phyloP scores from a whole-genome alignment of 2,113 vertebrate genomes.

The Oryzias celebensis region DNA sequence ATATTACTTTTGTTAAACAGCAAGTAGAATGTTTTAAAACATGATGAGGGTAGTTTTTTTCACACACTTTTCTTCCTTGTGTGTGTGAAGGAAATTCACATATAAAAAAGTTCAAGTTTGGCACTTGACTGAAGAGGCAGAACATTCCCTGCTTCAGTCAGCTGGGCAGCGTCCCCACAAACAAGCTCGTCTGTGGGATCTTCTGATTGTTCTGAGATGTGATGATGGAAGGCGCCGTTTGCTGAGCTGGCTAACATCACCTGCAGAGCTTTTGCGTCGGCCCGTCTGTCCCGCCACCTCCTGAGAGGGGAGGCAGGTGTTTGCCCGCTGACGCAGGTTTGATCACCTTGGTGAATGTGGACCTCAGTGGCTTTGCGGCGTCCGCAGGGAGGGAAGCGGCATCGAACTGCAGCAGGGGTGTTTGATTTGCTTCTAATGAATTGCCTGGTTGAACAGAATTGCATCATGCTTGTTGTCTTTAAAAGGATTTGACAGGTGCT shows the following conservation, averaged over 20 bases:
- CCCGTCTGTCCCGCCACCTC: conserved; percentile 55
- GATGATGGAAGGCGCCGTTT: conserved; percentile 70
- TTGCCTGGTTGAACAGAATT: conserved; percentile 71
- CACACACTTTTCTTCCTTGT: too few species aligned
- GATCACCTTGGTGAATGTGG: conserved; percentile 76
- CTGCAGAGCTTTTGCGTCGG: conserved; percentile 63
- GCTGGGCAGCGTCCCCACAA: conserved; percentile 32
- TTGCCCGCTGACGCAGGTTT: conserved; percentile 68
- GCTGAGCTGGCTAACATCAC: conserved; percentile 60
- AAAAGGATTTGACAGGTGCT: conserved; percentile 69
- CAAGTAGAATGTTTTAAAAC: too few species aligned
- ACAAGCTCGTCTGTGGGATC: conserved; percentile 39
- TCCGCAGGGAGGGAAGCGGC: conserved; percentile 58
- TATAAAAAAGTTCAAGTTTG: too few species aligned
- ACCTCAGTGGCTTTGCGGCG: conserved; percentile 47
- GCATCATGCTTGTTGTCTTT: conserved; percentile 73
- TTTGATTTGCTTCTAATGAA: conserved; percentile 73
- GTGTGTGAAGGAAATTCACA: too few species aligned
- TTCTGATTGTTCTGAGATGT: conserved; percentile 40
- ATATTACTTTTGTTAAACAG: too few species aligned
- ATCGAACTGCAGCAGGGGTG: conserved; percentile 50
- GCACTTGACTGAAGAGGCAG: too few species aligned
- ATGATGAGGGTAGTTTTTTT: too few species aligned
- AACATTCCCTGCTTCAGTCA: conserved; percentile 6
- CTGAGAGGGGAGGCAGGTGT: conserved; percentile 71